Percentiles rank a stretch among this genome's conserved stretches.
Conservation (phyloP, 2,797 vertebrate genomes). For the Spheniscus humboldti region DNA sequence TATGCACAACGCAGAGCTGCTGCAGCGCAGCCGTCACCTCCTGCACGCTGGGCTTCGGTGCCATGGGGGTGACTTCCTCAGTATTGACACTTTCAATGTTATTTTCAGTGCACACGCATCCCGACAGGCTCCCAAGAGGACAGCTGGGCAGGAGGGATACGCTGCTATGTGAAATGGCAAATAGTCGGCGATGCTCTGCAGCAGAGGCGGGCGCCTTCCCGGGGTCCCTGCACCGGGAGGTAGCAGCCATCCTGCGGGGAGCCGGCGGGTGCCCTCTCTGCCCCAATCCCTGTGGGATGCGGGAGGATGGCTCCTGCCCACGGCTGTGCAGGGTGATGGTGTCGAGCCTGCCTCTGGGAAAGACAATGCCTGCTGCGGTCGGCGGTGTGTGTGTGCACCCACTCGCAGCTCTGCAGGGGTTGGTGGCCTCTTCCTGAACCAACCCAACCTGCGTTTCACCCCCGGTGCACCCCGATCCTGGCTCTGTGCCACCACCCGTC, state of each 20-base stretch:
- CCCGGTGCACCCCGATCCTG: neutral
- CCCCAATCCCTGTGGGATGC: neutral
- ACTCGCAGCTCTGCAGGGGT: neutral
- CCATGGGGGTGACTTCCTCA: neutral
- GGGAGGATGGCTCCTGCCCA: neutral
- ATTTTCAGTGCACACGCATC: neutral
- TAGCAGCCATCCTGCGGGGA: neutral
- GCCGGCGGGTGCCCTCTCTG: neutral
- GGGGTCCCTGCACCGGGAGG: no score
- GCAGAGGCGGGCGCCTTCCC: neutral
- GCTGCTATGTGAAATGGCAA: neutral
- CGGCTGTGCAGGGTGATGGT: rapidly evolving
- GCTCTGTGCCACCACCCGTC: neutral
- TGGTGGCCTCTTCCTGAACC: neutral
- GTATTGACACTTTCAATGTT: neutral
- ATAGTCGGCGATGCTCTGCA: neutral
- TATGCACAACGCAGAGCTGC: neutral
- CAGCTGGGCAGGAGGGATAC: neutral
- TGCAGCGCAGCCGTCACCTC: neutral
- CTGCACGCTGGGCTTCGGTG: neutral
- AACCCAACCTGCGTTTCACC: neutral
- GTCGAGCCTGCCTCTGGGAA: rapidly evolving
- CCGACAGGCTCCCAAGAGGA: neutral
- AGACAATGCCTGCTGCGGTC: rapidly evolving
- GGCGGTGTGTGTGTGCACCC: neutral